Percentiles rank a stretch among this genome's conserved stretches.
These are phyloP conservation scores for Noctua janthe DNA, from an alignment of 2,888 invertebrate genomes.

Conservation along the genomic window DNA sequence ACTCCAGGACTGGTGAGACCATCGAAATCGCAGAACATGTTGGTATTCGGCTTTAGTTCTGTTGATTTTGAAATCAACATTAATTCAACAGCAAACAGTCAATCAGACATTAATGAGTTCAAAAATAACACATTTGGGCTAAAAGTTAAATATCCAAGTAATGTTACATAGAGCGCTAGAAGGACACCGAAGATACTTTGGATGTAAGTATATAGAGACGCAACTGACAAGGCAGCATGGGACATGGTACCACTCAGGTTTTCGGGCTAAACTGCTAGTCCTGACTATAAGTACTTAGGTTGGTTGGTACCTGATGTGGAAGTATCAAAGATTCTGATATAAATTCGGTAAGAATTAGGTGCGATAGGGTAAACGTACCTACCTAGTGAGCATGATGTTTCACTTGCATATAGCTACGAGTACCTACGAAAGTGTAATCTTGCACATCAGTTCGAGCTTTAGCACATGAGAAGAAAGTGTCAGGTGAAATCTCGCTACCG, in stretches of 20 bases:
- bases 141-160: background rate
- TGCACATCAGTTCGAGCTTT: constrained; percentile 48
- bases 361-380: background rate
- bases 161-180: background rate
- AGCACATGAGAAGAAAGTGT: constrained; percentile 54
- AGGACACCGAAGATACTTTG: background rate
- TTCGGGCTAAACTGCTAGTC: background rate
- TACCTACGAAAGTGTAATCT: constrained; percentile 27
- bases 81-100: background rate
- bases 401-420: background rate
- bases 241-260: background rate
- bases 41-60: background rate
- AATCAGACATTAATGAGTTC: background rate
- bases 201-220: background rate
- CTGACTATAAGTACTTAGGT: background rate
- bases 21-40: background rate
- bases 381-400: background rate
- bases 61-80: background rate
- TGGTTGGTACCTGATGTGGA: background rate
- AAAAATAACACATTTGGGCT: background rate
- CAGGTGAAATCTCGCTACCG: constrained; percentile 55
- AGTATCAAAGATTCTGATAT: background rate
- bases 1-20: no score
- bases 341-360: background rate
- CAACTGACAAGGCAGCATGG: background rate